Evolutionary conservation across 2,888 invertebrate species (phyloP).

Genomic region (Cerastoderma edule): DNA sequence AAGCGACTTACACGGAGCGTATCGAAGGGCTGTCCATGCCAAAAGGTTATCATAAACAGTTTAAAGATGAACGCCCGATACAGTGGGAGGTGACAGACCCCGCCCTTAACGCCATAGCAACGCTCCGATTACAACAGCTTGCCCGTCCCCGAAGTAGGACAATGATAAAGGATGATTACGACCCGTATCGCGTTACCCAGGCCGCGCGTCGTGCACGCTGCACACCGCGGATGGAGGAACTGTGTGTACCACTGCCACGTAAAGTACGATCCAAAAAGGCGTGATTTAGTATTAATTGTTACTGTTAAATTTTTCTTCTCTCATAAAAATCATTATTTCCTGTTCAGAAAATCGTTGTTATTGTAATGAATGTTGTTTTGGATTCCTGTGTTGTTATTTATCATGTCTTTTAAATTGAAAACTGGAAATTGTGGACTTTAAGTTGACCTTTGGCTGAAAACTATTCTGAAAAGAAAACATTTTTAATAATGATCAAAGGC

Average conservation of each 20-base stretch:
- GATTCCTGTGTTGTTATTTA: no score
- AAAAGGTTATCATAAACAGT: constrained; percentile 70
- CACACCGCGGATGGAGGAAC: constrained; percentile 76
- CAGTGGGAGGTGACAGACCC: constrained; percentile 73
- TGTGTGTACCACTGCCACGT: constrained; percentile 75
- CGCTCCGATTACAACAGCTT: constrained; percentile 76
- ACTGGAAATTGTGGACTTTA: no score
- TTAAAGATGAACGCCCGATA: constrained; percentile 69
- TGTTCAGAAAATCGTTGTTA: no score
- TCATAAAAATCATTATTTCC: no score
- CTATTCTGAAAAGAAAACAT: no score
- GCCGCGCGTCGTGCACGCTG: constrained; percentile 71
- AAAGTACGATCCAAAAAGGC: constrained; percentile 73
- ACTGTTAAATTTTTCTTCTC: no score
- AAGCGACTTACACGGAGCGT: constrained; percentile 64
- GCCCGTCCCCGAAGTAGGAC: constrained; percentile 77
- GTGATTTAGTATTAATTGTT: no score
- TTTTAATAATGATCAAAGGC: no score
- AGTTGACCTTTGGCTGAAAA: no score
- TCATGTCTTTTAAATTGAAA: no score
- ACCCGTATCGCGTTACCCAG: constrained; percentile 77
- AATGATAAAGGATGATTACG: constrained; percentile 80
- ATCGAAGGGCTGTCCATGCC: constrained; percentile 73
- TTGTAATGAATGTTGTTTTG: no score
- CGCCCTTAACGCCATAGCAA: constrained; percentile 76